These are phyloP conservation scores for Muscicapa striata DNA, from an alignment of 2,797 vertebrate species.

Conservation along the genomic window DNA sequence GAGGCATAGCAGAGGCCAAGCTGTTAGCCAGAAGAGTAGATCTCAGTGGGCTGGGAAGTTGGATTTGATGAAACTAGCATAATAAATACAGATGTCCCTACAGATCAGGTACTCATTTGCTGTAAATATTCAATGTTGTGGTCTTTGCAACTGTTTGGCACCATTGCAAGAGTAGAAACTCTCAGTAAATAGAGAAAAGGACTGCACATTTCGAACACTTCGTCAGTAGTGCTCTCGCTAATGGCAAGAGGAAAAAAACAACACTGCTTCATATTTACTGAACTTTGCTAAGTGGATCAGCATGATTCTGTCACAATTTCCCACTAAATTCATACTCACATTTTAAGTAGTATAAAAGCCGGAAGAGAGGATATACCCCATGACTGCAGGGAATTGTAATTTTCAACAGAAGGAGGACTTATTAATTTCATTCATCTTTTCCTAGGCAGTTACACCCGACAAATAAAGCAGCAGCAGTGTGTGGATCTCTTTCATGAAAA, in stretches of 20 bases:
- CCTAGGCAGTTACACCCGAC: neutral
- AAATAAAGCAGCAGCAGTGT: neutral
- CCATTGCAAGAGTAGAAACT: neutral
- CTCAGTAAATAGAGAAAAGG: neutral
- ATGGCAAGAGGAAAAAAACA: neutral
- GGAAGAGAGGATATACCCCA: neutral
- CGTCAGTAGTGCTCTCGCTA: neutral
- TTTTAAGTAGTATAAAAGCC: neutral
- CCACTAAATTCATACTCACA: neutral
- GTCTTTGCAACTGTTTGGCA: neutral
- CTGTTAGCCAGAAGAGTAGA: neutral
- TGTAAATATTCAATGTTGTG: neutral
- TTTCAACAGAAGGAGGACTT: neutral
- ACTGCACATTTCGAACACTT: rapidly evolving
- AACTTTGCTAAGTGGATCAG: neutral
- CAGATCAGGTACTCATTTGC: neutral
- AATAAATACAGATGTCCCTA: neutral
- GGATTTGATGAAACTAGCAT: neutral
- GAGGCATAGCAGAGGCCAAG: neutral
- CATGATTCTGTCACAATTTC: neutral
- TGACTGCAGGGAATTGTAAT: neutral
- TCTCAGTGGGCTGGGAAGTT: neutral
- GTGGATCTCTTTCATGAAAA: neutral
- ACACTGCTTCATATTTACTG: neutral
- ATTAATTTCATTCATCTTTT: neutral